These are phyloP conservation scores for Allophyes oxyacanthae DNA, from an alignment of 2,888 invertebrate genomes.

Conservation along the genomic window DNA sequence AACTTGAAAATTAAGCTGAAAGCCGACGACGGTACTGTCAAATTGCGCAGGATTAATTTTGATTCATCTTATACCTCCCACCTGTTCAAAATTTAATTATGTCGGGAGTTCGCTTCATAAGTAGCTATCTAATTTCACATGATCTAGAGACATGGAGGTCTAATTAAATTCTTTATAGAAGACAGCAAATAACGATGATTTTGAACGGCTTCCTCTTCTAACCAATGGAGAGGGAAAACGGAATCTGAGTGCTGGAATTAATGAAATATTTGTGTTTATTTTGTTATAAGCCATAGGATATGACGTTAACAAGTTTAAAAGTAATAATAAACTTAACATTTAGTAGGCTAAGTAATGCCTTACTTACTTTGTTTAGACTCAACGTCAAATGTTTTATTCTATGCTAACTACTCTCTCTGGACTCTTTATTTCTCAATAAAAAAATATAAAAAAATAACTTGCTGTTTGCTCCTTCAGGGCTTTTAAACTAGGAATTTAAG, in stretches of 20 bases:
- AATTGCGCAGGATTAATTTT: slow-evolving; percentile 85
- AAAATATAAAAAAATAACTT: neutral
- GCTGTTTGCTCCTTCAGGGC: neutral
- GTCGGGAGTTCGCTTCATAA: slow-evolving; percentile 76
- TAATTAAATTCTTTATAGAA: slow-evolving; percentile 79
- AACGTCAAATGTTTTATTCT: too few relatives aligned
- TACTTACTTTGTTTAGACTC: too few relatives aligned
- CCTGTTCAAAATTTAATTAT: slow-evolving; percentile 87
- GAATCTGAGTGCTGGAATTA: slow-evolving; percentile 18
- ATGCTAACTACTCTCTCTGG: too few relatives aligned
- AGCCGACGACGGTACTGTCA: slow-evolving; percentile 74
- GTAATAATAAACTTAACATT: too few relatives aligned
- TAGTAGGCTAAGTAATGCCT: too few relatives aligned
- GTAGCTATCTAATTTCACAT: slow-evolving; percentile 82
- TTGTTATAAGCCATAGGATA: slow-evolving; percentile 1
- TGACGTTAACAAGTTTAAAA: slow-evolving; percentile 20
- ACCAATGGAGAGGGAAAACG: slow-evolving; percentile 24
- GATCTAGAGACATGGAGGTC: slow-evolving; percentile 66
- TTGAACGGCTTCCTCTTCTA: slow-evolving; percentile 28
- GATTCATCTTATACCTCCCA: slow-evolving; percentile 83
- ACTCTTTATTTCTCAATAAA: too few relatives aligned
- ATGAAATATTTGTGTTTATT: slow-evolving; percentile 37
- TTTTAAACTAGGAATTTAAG: slow-evolving; percentile 3
- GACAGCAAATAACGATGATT: slow-evolving; percentile 51
- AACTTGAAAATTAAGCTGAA: slow-evolving; percentile 73